Base-by-base conservation (phyloP, 2,797 vertebrate genomes). In the Parauchenoglanis punctatus region DNA sequence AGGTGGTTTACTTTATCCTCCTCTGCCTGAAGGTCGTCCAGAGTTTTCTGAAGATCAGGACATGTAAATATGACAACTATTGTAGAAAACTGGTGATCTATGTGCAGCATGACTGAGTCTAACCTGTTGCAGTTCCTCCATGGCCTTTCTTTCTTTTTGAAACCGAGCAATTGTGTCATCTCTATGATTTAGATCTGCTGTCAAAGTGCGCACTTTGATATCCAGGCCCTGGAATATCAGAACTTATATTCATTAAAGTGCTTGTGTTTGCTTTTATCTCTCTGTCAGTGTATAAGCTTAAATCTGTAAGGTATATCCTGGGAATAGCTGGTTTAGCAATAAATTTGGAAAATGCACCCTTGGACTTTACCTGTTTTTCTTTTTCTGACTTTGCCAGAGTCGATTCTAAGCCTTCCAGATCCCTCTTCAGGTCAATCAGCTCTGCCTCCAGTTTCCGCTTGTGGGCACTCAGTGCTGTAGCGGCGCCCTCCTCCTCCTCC, bases 111-210 rank as follows among this genome's bases (percentile, higher is more conserved):
- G 72, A 54, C 31, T 23, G 59, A 8, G 25, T 65, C 63, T 83
- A 87, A 95, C 96, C 94, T 96, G 95, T 88, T 96, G 93, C 91
- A 95, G 94, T 89, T 96, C 95, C 72, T 96, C 94, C 80, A 96
- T 93, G 35, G 91, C 91, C 86, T 93, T 93, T 86, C 95, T 96
- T 86, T 96, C 94, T 87, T 96, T 96, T 89, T 96, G 94, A 87
- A 96, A 93, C 88, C 95, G 94, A 87, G 92, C 72, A 0, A 94
- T 93, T 8, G 91, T 92, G 77, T 97, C 94, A 58, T 97, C 95
- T 67, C 31, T 67, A 87, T 96, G 93, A 6, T 90, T 93, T 78
- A 96, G 93, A 85, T 97, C 94, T n/a, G 91, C 91, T 3, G 92
- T 95, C 87, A 96, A 91, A 63, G 91, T 94, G 52, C 88, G 83